phyloP scores from a whole-genome alignment of 2,888 invertebrate species.

The Capitulum mitella region DNA sequence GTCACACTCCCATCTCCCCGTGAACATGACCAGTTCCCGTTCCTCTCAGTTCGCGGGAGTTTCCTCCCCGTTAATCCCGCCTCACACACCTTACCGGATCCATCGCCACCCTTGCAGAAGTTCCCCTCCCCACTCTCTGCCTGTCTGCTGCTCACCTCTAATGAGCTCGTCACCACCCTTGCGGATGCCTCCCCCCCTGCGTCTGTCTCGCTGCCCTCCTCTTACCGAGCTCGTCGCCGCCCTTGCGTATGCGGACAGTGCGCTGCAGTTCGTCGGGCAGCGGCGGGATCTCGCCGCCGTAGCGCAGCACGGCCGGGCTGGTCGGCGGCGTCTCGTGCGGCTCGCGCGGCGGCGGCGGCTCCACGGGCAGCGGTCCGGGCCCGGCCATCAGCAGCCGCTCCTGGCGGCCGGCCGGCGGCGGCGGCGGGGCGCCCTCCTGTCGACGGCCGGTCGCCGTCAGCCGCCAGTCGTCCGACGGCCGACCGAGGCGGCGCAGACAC shows the following conservation, averaged over 20 bases:
- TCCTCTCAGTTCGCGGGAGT: too few species aligned
- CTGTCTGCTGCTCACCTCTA: too few species aligned
- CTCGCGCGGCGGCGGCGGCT: constrained; percentile 63
- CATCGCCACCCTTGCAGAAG: too few species aligned
- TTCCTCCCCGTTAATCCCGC: too few species aligned
- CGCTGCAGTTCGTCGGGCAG: constrained; percentile 51
- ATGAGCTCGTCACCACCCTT: too few species aligned
- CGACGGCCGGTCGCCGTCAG: constrained; percentile 7
- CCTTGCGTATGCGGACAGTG: constrained; percentile 51
- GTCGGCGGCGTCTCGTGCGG: constrained; percentile 65
- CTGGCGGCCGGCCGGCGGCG: background rate
- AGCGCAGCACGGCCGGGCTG: constrained; percentile 28
- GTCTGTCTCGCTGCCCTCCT: background rate
- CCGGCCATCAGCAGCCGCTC: constrained; percentile 46
- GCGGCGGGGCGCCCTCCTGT: constrained; percentile 22
- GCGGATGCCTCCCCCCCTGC: too few species aligned
- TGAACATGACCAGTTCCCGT: too few species aligned
- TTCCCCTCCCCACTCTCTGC: too few species aligned
- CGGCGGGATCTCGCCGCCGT: constrained; percentile 39
- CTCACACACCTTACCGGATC: too few species aligned
- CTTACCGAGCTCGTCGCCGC: constrained; percentile 44
- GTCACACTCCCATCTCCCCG: too few species aligned
- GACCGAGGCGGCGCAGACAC: too few species aligned
- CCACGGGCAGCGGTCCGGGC: constrained; percentile 61
- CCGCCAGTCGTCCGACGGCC: too few species aligned